Base-by-base conservation (phyloP, 2,113 vertebrate species). In the Vanacampus margaritifer region DNA sequence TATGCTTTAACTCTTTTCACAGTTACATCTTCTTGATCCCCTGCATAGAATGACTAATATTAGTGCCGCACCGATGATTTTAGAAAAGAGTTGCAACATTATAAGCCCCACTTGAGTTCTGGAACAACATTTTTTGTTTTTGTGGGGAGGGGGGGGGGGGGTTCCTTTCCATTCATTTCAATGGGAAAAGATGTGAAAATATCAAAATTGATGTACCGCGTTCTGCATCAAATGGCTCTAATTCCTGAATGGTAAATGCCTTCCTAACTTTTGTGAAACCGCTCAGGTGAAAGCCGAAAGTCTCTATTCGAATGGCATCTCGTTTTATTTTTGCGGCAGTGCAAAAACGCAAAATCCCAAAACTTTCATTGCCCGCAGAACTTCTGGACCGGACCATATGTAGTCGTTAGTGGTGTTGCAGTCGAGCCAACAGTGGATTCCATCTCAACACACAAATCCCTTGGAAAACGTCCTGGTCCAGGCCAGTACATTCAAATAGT, bases 401-500 rank as follows among this genome's bases (percentile, higher is more conserved):
- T 79, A 51, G 72, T 56, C 74, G 13, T 71, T 72, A 13, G 69
- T 69, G 72, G 57, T 78, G 48, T 36, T 71, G 59, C 58, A 60
- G 23, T 67, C 76, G 73, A 81, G 75, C 75, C 70, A 80, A 67
- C 73, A 76, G 66, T 74, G 79, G 74, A 80, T 84, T 74, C 68
- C 24, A 69, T 81, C 19, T 17, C 43, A 72, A 69, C 67, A 41
- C 53, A 41, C 64, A 60, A 76, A 65, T 70, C 13, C n/a, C 41
- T 68, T 23, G 58, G 23, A 68, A 69, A 76, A 32, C 0, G 3
- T 63, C 69, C 69, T 32, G 26, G 16, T 57, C 26, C 14, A 10
- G 26, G 26, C 54, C 71, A 74, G 80, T 88, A 88, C 88, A 86
- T 88, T 88, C 83, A 85, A 59, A 79, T 76, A 69, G 79, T 79